Base-by-base conservation (phyloP, 2,113 vertebrate species). In the Struthio camelus region DNA sequence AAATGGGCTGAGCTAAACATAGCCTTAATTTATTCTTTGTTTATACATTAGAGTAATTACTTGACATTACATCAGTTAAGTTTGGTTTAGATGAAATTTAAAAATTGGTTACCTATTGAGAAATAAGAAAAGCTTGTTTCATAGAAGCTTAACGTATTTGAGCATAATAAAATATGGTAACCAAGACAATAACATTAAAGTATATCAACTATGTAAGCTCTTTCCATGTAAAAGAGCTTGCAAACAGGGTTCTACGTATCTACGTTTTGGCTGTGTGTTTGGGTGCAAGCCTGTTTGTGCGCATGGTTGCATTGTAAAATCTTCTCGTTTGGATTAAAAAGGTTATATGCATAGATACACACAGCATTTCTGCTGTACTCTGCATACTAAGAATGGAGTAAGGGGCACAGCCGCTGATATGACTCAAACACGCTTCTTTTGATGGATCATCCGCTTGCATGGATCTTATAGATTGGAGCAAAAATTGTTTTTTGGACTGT, bases 1-100 rank as follows among this genome's bases (percentile, higher is more conserved):
- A 93, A 95, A 85, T 59, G 72, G 59, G 66, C 48, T 64, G 86
- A 92, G 89, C 89, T 46, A 90, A 96, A 91, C 75, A 95, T 76
- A 81, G 36, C 17, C 89, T 73, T 67, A 54, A 64, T 87, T 94
- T 84, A 80, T 79, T 87, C 64, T 84, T 8, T 4, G 22, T 82
- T 93, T 94, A 84, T 80, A 61, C 79, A 75, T 90, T 83, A 62
- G 50, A 72, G 38, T 56, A 42, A 85, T 82, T 81, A 9, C 46
- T 82, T 65, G 48, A 48, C 87, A 61, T 81, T 71, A 88, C 42
- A 90, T 22, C 28, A 17, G n/a, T 81, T 78, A 87, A 94, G 89
- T 87, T 85, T 93, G 84, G 54, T 88, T 87, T 54, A 34, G 80
- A 95, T 78, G 65, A 94, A 90, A 82, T 64, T 34, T 59, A n/a